These are phyloP conservation scores for Aldrovandia affinis DNA, from an alignment of 2,797 vertebrate genomes.

Conservation along the genomic window DNA sequence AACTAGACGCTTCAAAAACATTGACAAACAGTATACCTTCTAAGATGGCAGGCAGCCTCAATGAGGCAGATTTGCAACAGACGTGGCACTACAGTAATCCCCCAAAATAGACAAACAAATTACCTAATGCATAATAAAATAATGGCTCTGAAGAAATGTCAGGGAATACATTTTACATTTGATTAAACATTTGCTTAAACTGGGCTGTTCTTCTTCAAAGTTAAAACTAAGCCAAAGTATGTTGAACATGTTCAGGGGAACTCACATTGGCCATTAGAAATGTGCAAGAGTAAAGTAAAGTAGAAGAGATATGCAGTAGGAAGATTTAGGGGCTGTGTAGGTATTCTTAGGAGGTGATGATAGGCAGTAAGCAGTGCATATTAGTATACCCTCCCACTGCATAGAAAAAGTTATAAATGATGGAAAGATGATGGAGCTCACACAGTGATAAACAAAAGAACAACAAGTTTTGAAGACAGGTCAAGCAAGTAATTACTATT, in stretches of 20 bases:
- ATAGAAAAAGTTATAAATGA: background rate
- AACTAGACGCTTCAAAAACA: too few species aligned
- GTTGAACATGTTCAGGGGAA: too few species aligned
- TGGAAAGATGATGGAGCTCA: background rate
- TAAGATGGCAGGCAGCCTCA: too few species aligned
- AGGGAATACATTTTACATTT: background rate
- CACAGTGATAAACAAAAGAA: background rate
- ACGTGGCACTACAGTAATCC: background rate
- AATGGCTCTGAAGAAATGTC: background rate
- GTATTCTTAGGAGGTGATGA: background rate
- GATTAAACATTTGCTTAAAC: background rate
- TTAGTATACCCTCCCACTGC: background rate
- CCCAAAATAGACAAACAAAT: background rate
- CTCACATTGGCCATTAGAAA: background rate
- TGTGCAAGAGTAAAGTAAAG: background rate
- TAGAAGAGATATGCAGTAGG: too few species aligned
- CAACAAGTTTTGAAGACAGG: background rate
- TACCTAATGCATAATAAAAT: background rate
- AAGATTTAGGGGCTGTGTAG: background rate
- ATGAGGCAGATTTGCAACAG: background rate
- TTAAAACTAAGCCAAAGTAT: too few species aligned
- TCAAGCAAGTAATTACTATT: background rate
- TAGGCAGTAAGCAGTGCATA: background rate
- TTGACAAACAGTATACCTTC: too few species aligned
- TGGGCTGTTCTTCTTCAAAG: background rate